A percentile compares a stretch with the other conserved stretches of the same genome.
These are phyloP conservation scores for Catamblyrhynchus diadema DNA, from an alignment of 2,797 vertebrate species.

Conservation along the genomic window DNA sequence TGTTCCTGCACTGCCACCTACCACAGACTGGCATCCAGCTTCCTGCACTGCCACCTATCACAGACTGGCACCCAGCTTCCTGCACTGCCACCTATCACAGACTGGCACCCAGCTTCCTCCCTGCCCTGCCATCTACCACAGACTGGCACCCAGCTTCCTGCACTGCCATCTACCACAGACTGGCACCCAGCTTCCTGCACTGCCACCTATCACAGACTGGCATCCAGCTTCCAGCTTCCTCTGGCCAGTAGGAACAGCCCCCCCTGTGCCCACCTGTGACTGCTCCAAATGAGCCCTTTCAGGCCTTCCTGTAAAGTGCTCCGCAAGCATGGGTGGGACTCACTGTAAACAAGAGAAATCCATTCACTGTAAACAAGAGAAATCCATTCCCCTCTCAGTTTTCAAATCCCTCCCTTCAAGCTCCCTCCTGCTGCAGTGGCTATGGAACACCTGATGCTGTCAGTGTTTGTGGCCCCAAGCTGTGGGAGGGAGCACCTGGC, in stretches of 20 bases:
- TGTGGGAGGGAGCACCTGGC: not conserved
- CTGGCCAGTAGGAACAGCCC: not conserved
- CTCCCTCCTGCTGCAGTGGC: not conserved
- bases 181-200: not conserved
- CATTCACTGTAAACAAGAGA: not conserved
- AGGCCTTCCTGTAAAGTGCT: not conserved
- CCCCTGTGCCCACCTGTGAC: not conserved
- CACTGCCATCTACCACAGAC: too few relatives aligned
- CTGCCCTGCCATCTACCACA: too few relatives aligned
- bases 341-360: not conserved
- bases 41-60: too few relatives aligned
- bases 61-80: too few relatives aligned
- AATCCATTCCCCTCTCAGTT: not conserved
- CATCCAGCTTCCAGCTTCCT: not conserved
- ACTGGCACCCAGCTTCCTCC: too few relatives aligned
- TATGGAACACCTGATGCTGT: not conserved
- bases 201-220: not conserved
- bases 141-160: too few relatives aligned
- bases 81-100: too few relatives aligned
- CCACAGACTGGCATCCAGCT: not conserved
- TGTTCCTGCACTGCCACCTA: not conserved
- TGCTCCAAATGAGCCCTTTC: not conserved
- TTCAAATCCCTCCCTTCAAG: not conserved
- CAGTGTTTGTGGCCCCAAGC: not conserved
- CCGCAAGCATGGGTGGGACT: not conserved